Conservation (phyloP, 1,140 invertebrate genomes). For the Drosophila nebulosa region DNA sequence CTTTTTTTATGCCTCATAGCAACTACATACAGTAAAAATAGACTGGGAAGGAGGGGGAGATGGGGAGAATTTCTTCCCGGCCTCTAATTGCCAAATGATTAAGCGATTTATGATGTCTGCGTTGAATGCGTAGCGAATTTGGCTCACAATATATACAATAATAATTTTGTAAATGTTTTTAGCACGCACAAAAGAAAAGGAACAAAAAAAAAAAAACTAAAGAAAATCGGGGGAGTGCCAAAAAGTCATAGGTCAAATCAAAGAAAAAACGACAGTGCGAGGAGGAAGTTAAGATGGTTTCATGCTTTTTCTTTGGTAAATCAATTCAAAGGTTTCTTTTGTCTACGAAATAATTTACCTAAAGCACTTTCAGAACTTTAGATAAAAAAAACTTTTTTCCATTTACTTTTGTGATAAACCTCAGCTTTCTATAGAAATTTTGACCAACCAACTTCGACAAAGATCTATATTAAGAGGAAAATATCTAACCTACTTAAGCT, state of each 20-base stretch:
- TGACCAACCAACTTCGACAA: too few species aligned
- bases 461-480: too few species aligned
- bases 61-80: constrained; percentile 29
- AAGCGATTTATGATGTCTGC: constrained; percentile 80
- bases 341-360: too few species aligned
- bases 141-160: constrained; percentile 63
- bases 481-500: too few species aligned
- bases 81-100: constrained; percentile 80
- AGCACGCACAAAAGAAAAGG: constrained; percentile 58
- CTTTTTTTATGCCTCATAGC: constrained; percentile 42
- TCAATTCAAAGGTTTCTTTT: not conserved
- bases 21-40: constrained; percentile 20
- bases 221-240: constrained; percentile 6
- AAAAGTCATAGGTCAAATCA: constrained; percentile 37
- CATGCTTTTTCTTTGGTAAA: not conserved
- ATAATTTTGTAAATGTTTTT: constrained; percentile 75
- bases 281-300: constrained; percentile 9
- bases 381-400: too few species aligned
- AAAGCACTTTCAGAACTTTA: too few species aligned
- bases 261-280: not conserved
- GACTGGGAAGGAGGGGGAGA: not conserved
- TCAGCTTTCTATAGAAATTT: too few species aligned
- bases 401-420: too few species aligned
- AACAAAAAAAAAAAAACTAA: not conserved
- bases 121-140: constrained; percentile 70